phyloP scores from a whole-genome alignment of 2,113 vertebrate genomes.

The Brienomyrus brachyistius region DNA sequence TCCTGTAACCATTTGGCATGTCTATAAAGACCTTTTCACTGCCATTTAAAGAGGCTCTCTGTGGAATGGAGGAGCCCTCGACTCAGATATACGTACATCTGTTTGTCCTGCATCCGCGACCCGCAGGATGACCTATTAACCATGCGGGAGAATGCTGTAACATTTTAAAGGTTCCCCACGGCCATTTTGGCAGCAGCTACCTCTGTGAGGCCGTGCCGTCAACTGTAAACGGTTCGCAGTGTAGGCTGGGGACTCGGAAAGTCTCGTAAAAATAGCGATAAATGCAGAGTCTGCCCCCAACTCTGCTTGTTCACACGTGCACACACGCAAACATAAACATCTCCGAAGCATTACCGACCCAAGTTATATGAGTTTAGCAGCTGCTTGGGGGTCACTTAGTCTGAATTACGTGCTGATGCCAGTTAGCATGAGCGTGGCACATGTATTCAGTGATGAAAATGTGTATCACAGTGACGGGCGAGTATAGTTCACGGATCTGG shows the following conservation, averaged over 20 bases:
- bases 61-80: background rate
- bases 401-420: background rate
- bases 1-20: background rate
- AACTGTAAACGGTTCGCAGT: background rate
- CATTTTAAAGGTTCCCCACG: slow-evolving; percentile 7
- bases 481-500: background rate
- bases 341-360: background rate
- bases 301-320: background rate
- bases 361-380: background rate
- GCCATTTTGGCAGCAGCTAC: background rate
- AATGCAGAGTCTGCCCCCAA: background rate
- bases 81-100: slow-evolving; percentile 8
- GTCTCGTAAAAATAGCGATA: background rate
- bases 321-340: background rate
- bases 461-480: background rate
- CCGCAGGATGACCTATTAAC: slow-evolving; percentile 1
- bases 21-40: background rate
- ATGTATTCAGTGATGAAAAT: background rate
- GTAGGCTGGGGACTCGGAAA: background rate
- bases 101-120: background rate
- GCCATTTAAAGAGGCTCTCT: background rate
- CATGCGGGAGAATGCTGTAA: slow-evolving; percentile 9
- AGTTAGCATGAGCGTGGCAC: slow-evolving; percentile 11
- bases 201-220: background rate
- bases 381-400: background rate